Base-by-base conservation (phyloP, 2,113 vertebrate genomes). In the Psilopsiagon aymara region DNA sequence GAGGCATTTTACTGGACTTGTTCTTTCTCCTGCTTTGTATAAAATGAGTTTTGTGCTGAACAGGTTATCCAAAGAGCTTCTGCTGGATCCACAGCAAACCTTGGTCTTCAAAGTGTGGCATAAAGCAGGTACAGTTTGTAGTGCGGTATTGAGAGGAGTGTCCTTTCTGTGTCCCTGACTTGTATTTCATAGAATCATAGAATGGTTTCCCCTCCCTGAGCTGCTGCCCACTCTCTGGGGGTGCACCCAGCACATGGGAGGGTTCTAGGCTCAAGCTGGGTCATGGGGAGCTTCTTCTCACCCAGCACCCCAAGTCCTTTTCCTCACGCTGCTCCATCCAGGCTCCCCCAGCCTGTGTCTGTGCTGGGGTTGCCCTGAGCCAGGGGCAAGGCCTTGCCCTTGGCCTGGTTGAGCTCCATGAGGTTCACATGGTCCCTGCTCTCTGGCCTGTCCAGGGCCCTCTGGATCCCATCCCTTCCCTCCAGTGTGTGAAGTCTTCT, bases 71-170 rank as follows among this genome's bases (percentile, higher is more conserved):
- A 99, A 99, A 83, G 98, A 99, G 69, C 98, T 99, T 11, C 98
- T 99, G 57, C 62, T 99, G 94, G 99, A 99, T 96, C 98, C 99
- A 27, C 98, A 99, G 53, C 99, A 99, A 95, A 98, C 97, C 16
- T 97, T 99, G 62, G 99, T 99, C 81, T 99, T 99, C 95, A 99
- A 99, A 98, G 98, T 99, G 52, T 99, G 99, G 99, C 99, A 99
- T 96, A 99, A 99, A 99, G 98, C 98, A 99, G 99, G 99, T 99
- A 92, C 93, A 63, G 33, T 71, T 13, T 51, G 24, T 11, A 5
- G 39, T 12, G 53, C 9, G 2, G 3, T 23, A 1, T 16, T 27
- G 66, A 47, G 69, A 68, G 47, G 37, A 62, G 25, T 20, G 9
- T 62, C 10, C 64, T 39, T 75, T 43, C 57, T 67, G 11, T 44